Evolutionary conservation across 2,888 invertebrate genomes (phyloP), one percentile per base, ranked within the genome.

Genomic region (Diplolepis rosae): DNA sequence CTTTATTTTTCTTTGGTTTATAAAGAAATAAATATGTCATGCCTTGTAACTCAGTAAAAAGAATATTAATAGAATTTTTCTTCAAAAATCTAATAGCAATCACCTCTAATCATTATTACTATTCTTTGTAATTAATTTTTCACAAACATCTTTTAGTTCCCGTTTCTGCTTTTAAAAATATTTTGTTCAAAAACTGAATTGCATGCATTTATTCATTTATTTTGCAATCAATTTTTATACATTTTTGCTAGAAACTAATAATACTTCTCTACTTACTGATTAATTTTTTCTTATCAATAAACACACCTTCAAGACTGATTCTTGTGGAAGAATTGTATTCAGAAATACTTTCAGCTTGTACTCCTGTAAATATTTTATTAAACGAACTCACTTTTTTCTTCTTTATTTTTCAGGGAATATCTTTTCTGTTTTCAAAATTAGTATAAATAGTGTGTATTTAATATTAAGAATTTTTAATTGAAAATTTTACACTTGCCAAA

Each of bases 221-320:
- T 24, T 54, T 28, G 2, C 3, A 15, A 6, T 52, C 28, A 6
- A 5, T 45, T 32, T 3, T 32, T 54, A 15, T 15, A 30, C 11
- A n/a, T 54, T 30, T 54, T 6, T 54, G 18, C 30, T 67, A n/a
- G 13, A 9, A 50, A 66, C 30, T 11, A 56, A 35, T 4, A 45
- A 15, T 27, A 66, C 65, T n/a, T n/a, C 1, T 39, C 35, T 5
- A 13, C 39, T 50, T 35, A 45, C 35, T 32, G 32, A 51, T 35
- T 39, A 15, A n/a, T 18, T 24, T 35, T 48, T 22, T 35, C 15
- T 15, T 54, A 54, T 54, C 11, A 54, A 54, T 18, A 30, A 18
- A 54, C 54, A 32, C 54, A 54, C 54, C 54, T 45, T 45, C 15
- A 45, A 45, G 15, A 45, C 18, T 45, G 15, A 45, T 18, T 45